Evolutionary conservation across 2,113 vertebrate genomes (phyloP), one percentile per base, ranked within the genome.

Genomic region (Prionailurus viverrinus): DNA sequence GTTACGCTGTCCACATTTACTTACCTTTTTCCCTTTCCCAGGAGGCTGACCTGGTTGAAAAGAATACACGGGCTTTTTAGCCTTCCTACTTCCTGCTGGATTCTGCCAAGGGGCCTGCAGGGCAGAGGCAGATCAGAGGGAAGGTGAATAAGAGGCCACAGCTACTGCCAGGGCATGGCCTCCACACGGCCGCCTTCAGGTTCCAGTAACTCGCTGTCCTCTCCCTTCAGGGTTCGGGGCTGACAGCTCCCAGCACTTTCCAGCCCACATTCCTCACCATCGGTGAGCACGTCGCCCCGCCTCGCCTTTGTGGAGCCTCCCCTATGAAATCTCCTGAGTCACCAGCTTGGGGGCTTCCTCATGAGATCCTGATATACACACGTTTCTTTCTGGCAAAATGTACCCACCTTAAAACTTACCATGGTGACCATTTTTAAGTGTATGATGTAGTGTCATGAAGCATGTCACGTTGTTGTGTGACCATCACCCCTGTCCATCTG

Each of bases 1-100:
- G 65, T 2, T 15, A 31, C 1, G 0, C 3, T 0, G 21, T 31
- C 41, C 45, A 39, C 48, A 1, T 33, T 16, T 36, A 29, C 3
- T 16, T 16, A n/a, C 4, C 18, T 55, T 2, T 78, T 83, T 71
- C 23, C 39, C 16, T 29, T 79, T 66, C 23, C 51, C 1, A 6
- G 23, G 69, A 63, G 66, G 61, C n/a, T 29, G 25, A n/a, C 27
- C 27, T 21, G 68, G 33, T n/a, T 45, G 27, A 68, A 53, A 10
- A 7, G 14, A 51, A 27, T 13, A 7, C 19, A 36, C 3, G 5
- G 27, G 6, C 4, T 63, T 8, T 29, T 58, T 21, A 39, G 29
- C 6, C 27, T 58, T 9, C 39, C 9, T 41, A 53, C 19, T 66
- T 85, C 58, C 39, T 63, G 15, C 18, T 23, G 25, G 66, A 1